Evolutionary conservation across 2,888 invertebrate species (phyloP).

Genomic region (Tyria jacobaeae): DNA sequence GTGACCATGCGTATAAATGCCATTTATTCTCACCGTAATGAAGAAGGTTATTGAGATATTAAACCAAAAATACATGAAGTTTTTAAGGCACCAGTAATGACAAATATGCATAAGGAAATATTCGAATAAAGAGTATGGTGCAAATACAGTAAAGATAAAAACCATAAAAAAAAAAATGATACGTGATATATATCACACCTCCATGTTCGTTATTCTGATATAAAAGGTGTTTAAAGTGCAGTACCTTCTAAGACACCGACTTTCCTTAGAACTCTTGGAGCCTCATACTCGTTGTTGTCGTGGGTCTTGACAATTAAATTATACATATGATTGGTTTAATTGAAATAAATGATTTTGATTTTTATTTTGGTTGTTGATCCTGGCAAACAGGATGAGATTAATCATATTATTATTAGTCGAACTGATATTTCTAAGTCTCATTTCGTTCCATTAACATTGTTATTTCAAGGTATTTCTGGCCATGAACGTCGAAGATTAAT

Average conservation of each 20-base stretch:
- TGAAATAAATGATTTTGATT: too few species aligned
- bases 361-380: neutral
- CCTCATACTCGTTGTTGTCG: neutral
- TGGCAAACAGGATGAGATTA: neutral
- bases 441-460: neutral
- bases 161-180: neutral
- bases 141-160: neutral
- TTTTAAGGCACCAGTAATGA: neutral
- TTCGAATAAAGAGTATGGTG: neutral
- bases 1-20: fast-evolving
- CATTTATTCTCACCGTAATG: neutral
- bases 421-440: neutral
- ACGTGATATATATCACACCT: too few species aligned
- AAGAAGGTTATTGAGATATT: neutral
- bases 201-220: neutral
- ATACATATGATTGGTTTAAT: too few species aligned
- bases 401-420: neutral
- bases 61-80: neutral
- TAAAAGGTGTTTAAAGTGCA: neutral
- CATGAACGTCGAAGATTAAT: slow-evolving; percentile 36
- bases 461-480: slow-evolving; percentile 16
- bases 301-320: too few species aligned
- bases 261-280: neutral
- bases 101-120: neutral
- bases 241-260: neutral